Conservation (phyloP, 1,140 invertebrate species). For the Eriocheir sinensis region DNA sequence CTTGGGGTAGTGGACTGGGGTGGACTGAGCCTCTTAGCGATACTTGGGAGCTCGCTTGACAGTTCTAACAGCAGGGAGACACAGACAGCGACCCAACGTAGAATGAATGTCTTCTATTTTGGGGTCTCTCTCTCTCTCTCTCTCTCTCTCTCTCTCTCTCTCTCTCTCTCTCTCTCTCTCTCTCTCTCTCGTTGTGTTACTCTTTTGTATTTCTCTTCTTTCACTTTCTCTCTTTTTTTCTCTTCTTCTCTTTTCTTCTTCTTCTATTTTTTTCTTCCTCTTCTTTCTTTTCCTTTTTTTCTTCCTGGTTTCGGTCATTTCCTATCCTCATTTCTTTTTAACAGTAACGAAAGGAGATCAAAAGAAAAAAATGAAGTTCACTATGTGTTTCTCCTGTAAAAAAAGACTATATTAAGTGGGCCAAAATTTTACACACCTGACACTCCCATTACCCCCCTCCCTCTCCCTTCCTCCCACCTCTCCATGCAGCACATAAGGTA, state of each 20-base stretch:
- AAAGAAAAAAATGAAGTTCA: no score
- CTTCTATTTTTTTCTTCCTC: not conserved
- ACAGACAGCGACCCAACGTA: no score
- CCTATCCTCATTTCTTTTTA: not conserved
- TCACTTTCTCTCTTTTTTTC: not conserved
- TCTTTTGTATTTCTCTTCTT: not conserved
- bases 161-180: not conserved
- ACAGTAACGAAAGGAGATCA: no score
- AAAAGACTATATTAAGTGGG: no score
- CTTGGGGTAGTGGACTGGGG: no score
- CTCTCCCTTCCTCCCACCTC: constrained; percentile 2
- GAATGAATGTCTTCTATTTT: no score
- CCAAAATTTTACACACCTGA: no score
- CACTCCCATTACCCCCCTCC: not conserved
- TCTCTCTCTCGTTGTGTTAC: not conserved
- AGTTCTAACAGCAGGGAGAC: no score
- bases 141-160: constrained; percentile 28
- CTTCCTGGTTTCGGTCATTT: not conserved
- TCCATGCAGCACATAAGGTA: no score
- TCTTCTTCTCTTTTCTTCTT: not conserved
- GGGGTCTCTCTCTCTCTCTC: constrained; percentile 22
- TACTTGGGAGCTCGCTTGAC: not conserved
- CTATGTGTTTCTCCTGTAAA: no score
- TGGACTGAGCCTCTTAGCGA: no score
- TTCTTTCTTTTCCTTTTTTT: not conserved